Evolutionary conservation across 2,888 invertebrate species (phyloP), one percentile per base, ranked within the genome.

Genomic region (Liopterus haemorrhoidalis): DNA sequence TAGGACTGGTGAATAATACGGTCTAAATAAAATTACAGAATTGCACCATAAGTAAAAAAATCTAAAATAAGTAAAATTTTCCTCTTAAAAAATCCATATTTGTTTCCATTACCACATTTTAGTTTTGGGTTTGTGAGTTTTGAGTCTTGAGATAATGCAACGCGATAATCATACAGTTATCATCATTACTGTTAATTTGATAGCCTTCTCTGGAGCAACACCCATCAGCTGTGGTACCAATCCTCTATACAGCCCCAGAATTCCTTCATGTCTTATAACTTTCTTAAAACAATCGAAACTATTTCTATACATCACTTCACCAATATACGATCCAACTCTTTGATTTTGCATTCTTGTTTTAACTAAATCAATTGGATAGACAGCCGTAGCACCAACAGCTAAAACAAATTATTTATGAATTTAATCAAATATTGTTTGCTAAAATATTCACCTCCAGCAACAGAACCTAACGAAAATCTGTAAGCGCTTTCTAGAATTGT

Each of bases 321-420:
- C 97, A 57, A 99, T 88, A 68, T 89, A 91, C 1, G 94, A 92
- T 12, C 95, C 95, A 0, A 89, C 79, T 38, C 99, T 77, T 65
- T 99, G 99, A 73, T 99, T 99, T 71, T 99, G 99, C 89, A 99
- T 90, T 22, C 99, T 76, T 0, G 99, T 99, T 72, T 99, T 99
- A 2, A 99, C 99, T 61, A 97, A 73, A 74, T 99, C 99, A 59
- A 99, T 97, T 2, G 99, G 99, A 70, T 99, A 99, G 0, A 99
- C 99, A 0, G 95, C 91, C 22, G 96, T 93, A 0, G 97, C 97
- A 51, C 99, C 99, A 54, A 92, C 86, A 49, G 96, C 97, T 90
- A 61, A 33, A 62, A 60, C 40, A 44, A 42, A 12, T 12, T 5
- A 31, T 3, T 3, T 4, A 12, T 31, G 11, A 31, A 14, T 31